Evolutionary conservation across 2,888 invertebrate genomes (phyloP).

Genomic region (Lasioglossum morio): DNA sequence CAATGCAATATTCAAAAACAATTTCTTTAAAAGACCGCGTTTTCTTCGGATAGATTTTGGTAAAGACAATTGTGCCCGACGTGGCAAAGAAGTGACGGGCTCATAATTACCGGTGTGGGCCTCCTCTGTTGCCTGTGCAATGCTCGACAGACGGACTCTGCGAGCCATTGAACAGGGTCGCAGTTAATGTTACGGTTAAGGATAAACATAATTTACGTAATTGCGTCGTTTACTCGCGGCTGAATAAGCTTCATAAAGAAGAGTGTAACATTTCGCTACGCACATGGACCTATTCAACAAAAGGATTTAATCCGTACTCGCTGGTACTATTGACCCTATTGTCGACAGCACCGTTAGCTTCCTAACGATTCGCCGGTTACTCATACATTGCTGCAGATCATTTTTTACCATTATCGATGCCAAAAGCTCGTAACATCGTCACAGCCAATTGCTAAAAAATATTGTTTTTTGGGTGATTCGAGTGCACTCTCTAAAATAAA

Average conservation of each 20-base stretch:
- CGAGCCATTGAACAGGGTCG: neutral
- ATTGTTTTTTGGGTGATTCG: neutral
- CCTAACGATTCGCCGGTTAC: neutral
- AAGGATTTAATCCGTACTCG: conserved; percentile 40
- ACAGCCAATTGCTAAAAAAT: too few relatives aligned
- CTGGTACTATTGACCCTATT: conserved; percentile 50
- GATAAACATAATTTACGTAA: conserved; percentile 43
- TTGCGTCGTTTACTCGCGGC: conserved; percentile 15
- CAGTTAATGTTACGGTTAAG: conserved; percentile 4
- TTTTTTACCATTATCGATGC: neutral
- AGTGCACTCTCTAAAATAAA: neutral
- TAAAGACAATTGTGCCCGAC: neutral
- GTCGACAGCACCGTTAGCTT: conserved; percentile 17
- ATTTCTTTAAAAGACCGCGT: too few relatives aligned
- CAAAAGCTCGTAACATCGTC: neutral
- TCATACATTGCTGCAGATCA: neutral
- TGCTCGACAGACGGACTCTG: neutral
- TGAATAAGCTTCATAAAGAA: conserved; percentile 27
- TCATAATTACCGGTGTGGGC: neutral
- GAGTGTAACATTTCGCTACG: neutral
- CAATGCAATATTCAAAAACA: too few relatives aligned
- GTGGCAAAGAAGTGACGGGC: neutral
- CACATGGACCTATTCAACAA: conserved; percentile 14
- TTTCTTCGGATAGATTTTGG: neutral
- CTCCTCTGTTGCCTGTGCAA: neutral